Evolutionary conservation across 2,888 invertebrate genomes (phyloP).

Genomic region (Subacronicta megacephala): DNA sequence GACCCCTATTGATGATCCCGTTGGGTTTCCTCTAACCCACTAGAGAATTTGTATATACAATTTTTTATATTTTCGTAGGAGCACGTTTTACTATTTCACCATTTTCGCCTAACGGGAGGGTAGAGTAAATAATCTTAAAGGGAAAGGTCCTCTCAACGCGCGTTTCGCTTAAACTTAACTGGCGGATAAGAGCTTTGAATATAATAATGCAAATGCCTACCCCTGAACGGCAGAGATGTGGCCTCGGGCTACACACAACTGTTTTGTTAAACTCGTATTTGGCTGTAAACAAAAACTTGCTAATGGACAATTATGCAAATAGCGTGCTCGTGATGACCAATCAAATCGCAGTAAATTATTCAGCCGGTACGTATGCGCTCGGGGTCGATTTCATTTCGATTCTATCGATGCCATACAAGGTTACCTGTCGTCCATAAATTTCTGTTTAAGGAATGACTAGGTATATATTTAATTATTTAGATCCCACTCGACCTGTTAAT

Average conservation of each 20-base stretch:
- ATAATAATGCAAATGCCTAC: constrained; percentile 71
- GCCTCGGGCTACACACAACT: constrained; percentile 64
- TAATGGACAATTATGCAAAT: constrained; percentile 86
- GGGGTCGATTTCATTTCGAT: constrained; percentile 60
- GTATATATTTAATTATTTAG: constrained; percentile 12
- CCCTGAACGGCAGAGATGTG: constrained; percentile 59
- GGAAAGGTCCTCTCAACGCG: constrained; percentile 25
- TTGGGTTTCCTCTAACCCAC: constrained; percentile 69
- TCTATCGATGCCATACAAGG: constrained; percentile 51
- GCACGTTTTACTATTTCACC: constrained; percentile 21
- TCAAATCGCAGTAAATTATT: constrained; percentile 86
- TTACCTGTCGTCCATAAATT: constrained; percentile 32
- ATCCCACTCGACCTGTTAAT: constrained; percentile 7
- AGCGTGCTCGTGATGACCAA: constrained; percentile 76
- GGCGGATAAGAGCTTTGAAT: constrained; percentile 63
- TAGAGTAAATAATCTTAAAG: constrained; percentile 34
- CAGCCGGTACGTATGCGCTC: constrained; percentile 70
- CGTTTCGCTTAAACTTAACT: constrained; percentile 59
- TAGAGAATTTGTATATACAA: constrained; percentile 46
- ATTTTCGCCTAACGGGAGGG: constrained; percentile 11
- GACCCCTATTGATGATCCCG: constrained; percentile 85
- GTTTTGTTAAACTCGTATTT: constrained; percentile 68
- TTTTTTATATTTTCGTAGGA: constrained; percentile 32
- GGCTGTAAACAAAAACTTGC: constrained; percentile 83
- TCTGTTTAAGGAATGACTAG: constrained; percentile 26